Evolutionary conservation across 2,888 invertebrate genomes (phyloP), one percentile per base, ranked within the genome.

Genomic region (Apodemia duryi): DNA sequence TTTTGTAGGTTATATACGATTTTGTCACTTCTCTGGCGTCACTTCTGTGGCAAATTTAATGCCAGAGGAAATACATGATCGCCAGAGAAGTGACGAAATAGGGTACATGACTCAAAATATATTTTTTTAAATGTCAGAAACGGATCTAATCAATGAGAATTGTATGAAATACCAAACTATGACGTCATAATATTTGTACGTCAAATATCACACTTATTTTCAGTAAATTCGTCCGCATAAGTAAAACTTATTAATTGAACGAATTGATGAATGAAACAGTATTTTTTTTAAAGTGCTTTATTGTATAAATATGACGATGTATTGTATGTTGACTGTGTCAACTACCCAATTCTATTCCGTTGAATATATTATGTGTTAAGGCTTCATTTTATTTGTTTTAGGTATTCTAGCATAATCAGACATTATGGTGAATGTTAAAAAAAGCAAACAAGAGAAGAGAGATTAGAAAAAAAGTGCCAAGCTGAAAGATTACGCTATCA

Each of bases 21-120:
- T 71, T 71, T 69, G 68, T 71, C 71, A 70, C 65, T 70, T 70
- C 67, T 61, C 49, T 64, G 64, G 61, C 64, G 38, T 54, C n/a
- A n/a, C n/a, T n/a, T n/a, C n/a, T n/a, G n/a, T n/a, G n/a, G n/a
- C n/a, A n/a, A n/a, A 60, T 67, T 65, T 63, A 35, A 61, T 68
- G 69, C 65, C 68, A 69, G 66, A 65, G 63, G 65, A 69, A 64
- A 68, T 67, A 68, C 68, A 66, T 43, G 38, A 62, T 21, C 64
- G 65, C 69, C 67, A 67, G 70, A 43, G 67, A 63, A 70, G 57
- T 66, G 67, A 68, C 68, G 57, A 68, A 57, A n/a, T n/a, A n/a
- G n/a, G n/a, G n/a, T n/a, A n/a, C n/a, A n/a, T n/a, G n/a, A n/a
- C n/a, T n/a, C n/a, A n/a, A n/a, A n/a, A n/a, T n/a, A n/a, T n/a